Base-by-base conservation (phyloP, 2,888 invertebrate genomes). In the Sesamia inferens region DNA sequence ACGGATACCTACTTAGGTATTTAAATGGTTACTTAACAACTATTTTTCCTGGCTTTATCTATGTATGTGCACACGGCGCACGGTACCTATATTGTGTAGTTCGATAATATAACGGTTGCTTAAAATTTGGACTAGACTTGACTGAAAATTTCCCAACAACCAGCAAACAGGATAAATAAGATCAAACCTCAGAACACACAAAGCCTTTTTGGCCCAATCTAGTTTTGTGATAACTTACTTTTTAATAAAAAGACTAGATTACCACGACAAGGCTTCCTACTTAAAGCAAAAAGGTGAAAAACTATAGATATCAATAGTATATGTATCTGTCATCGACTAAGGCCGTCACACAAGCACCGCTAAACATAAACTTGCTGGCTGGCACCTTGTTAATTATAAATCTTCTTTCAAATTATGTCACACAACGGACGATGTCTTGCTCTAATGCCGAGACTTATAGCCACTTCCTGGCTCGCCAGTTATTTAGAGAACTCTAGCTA, bases 401-500 rank as follows among this genome's bases (percentile, higher is more conserved):
- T 82, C 63, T 59, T 71, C 59, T 67, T 78, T 66, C 48, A 81
- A 73, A 78, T 78, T 78, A 71, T 82, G 70, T 74, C 68, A 80
- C 59, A 76, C 47, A 31, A 6, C 39, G 70, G 72, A 24, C 76
- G 55, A 63, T 31, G 47, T 63, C 19, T 57, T 65, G 80, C 68
- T 70, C 72, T 71, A 75, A 76, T 71, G 68, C 71, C 42, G 70
- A 81, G 82, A 76, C 67, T 71, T 82, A 82, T 84, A 74, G 76
- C 68, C 19, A 67, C 74, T 86, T 86, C 85, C 85, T 86, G 83
- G 31, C 68, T 62, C 19, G 44, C 31, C 16, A 55, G 73, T 64
- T 86, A 83, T 85, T 79, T 83, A 68, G 44, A 74, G 74, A 85
- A 74, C 72, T 70, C 69, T 71, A 58, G 74, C 84, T 82, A 76